Evolutionary conservation across 2,888 invertebrate species (phyloP), one percentile per base, ranked within the genome.

Genomic region (Drosophila nigritarsus): DNA sequence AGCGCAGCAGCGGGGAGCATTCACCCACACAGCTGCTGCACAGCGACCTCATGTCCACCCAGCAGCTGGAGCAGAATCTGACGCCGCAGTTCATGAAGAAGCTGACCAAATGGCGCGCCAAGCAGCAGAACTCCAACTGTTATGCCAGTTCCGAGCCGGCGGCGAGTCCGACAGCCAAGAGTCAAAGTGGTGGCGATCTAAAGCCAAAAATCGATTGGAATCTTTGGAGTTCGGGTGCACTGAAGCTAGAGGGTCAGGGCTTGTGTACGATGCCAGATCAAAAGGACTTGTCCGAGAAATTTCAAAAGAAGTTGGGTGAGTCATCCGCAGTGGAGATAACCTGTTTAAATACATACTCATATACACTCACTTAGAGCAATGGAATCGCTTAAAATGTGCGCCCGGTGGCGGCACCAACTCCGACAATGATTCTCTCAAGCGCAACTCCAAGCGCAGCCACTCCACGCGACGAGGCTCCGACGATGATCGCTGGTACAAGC

Each of bases 71-170:
- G 82, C 96, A 96, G 65, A 95, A 96, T 89, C 92, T 97, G 8
- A 96, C 96, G 1, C 95, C 96, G 0, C 97, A 97, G 86, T 97
- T 97, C 90, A 95, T 96, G 58, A 97, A 97, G 92, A 98, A 97
- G 91, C 93, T 98, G 34, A 95, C 96, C 78, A 97, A 98, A 92
- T 98, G 98, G 98, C 96, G 98, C 88, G 95, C 95, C 62, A 95
- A 93, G 82, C 84, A 87, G 20, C 90, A 91, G 42, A 78, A 62
- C 48, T 27, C 78, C n/a, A 73, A 75, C 11, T 56, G 74, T 15
- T 91, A 92, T 13, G 85, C 90, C 20, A 74, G 73, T 9, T 88
- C 87, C 38, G 90, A 89, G 36, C 82, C 83, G 4, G 78, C 87
- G 0, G 73, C 77, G 4, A 88, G 89, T 66, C 90, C 91, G 73